Evolutionary conservation across 2,888 invertebrate species (phyloP), one percentile per base, ranked within the genome.

Genomic region (Chymomyza amoena): DNA sequence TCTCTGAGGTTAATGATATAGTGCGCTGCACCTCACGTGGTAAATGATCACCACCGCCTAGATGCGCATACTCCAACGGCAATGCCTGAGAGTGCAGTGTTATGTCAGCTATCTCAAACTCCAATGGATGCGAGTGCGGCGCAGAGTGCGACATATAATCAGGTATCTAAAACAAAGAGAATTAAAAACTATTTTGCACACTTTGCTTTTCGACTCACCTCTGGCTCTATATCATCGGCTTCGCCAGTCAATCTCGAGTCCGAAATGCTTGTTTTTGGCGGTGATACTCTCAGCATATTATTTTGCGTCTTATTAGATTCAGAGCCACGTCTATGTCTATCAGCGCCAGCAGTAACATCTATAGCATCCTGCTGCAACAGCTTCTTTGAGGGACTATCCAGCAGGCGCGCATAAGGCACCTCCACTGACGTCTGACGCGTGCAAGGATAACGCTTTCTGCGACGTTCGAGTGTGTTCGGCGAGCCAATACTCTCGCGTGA

Each of bases 1-100:
- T 97, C 91, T 97, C 97, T 72, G 97, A 97, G 1, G 96, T 96
- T 90, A 97, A 95, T 0, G 97, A 97, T 88, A 96, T 95, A 0
- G 97, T 97, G 82, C 97, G 93, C 91, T 96, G 96, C 7, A 92
- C 92, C 77, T 91, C 91, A 6, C 91, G 85, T 4, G 90, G 90
- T 66, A 91, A 67, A 61, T 91, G 88, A 68, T 91, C 91, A 2
- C 90, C 88, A 25, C 81, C 82, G n/a, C 36, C 60, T 10, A 57
- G 25, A 51, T 71, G 71, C 6, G 80, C 60, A 59, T 78, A 63
- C 73, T 82, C 84, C 16, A 67, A 68, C 1, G 77, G 72, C 51
- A 76, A 15, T 2, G 20, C 66, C 70, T 72, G 84, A 45, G 75
- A 70, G 32, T 90, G 91, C 39, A 90, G 72, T 10, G 82, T 85